A percentile compares a stretch with the other conserved stretches of the same genome.
Conservation (phyloP, 1,140 invertebrate species). For the Ips nitidus region DNA sequence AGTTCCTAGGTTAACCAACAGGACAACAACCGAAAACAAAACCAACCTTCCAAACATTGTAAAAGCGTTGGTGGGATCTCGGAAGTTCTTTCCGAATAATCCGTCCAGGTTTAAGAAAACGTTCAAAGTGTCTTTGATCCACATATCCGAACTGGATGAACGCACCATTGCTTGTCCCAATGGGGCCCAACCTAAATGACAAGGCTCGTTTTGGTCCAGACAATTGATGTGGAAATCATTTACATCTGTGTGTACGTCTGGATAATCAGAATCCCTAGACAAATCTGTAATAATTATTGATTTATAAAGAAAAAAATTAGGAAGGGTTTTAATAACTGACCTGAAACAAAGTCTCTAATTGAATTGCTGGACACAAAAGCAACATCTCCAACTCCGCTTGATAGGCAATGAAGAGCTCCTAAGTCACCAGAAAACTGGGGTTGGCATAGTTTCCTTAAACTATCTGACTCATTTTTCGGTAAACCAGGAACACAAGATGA, state of each 20-base stretch:
- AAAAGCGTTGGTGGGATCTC: constrained; percentile 62
- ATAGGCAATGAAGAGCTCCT: constrained; percentile 77
- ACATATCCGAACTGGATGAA: constrained; percentile 56
- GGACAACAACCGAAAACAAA: neutral
- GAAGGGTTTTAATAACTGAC: neutral
- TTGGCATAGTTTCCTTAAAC: constrained; percentile 36
- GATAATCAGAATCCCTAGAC: constrained; percentile 11
- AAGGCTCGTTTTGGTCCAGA: constrained; percentile 58
- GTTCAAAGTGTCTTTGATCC: constrained; percentile 65
- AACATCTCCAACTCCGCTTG: constrained; percentile 78
- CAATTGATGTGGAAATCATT: constrained; percentile 53
- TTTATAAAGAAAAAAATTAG: neutral
- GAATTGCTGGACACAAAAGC: constrained; percentile 71
- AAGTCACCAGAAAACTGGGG: constrained; percentile 55
- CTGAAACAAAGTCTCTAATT: neutral
- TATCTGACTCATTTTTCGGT: constrained; percentile 30
- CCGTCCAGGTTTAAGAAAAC: constrained; percentile 66
- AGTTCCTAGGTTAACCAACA: neutral
- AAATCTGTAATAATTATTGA: neutral
- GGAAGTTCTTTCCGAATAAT: constrained; percentile 65
- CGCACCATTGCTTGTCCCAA: constrained; percentile 63
- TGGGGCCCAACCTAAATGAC: constrained; percentile 71
- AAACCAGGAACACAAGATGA: constrained; percentile 61
- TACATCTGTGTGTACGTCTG: neutral
- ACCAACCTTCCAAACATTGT: constrained; percentile 60